Evolutionary conservation across 2,888 invertebrate genomes (phyloP), one percentile per base, ranked within the genome.

Genomic region (Adelphocoris suturalis): DNA sequence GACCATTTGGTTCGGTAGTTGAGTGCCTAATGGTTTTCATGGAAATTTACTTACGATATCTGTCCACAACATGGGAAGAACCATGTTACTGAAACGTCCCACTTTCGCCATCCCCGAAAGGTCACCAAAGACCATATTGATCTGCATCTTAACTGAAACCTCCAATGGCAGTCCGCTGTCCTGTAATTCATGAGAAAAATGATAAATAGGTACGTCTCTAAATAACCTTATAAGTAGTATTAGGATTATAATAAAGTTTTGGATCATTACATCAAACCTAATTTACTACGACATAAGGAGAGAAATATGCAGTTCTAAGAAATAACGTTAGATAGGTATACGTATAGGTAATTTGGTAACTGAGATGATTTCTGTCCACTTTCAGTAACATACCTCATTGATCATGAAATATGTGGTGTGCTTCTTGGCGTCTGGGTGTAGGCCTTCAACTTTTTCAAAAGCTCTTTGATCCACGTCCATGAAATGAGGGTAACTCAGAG

Each of bases 401-500:
- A 98, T 95, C 93, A 96, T 96, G 93, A 98, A 96, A 92, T 94
- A 95, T 0, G 96, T 95, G 89, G 95, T 94, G 94, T 98, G 96
- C 82, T 94, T 92, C 16, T 96, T 94, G 61, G 94, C 93, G 91
- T 95, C 94, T 0, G 97, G 97, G 68, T 93, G 91, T 16, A 96
- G 93, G 27, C 97, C 97, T 5, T 96, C 96, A 0, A 97, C 95
- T 88, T 95, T 95, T 86, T 95, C 94, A 90, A 95, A 93, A 0
- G 97, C 93, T 0, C 94, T 93, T 0, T 95, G 95, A 91, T 97
- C 97, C 0, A 96, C 95, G 91, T 96, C 95, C 93, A 96, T 96
- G 93, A 97, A 98, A 93, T 98, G 98, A 0, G 98, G 98, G 93
- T 96, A 97, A 68, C 98, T 97, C 9, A 98, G 94, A 0, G 97